Percentiles rank a stretch among this genome's conserved stretches.
These are phyloP conservation scores for Resseliella maxima DNA, from an alignment of 2,888 invertebrate genomes.

Conservation along the genomic window DNA sequence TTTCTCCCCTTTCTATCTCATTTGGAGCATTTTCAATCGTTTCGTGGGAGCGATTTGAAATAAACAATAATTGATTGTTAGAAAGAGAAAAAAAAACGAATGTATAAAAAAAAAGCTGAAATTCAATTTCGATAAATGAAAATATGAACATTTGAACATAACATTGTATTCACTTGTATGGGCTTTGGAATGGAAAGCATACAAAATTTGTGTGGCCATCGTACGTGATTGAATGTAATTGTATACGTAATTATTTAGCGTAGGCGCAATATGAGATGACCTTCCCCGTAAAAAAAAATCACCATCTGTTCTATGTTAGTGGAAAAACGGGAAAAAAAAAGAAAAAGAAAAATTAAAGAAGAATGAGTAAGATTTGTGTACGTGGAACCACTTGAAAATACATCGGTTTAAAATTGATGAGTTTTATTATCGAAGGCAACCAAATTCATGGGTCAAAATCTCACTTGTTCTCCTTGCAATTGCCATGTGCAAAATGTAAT, in stretches of 20 bases:
- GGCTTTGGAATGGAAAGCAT: background rate
- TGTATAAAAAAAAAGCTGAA: background rate
- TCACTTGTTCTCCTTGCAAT: background rate
- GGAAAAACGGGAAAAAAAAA: background rate
- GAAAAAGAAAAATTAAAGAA: no score
- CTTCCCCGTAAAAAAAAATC: background rate
- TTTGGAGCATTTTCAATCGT: background rate
- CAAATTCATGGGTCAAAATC: background rate
- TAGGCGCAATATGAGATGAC: background rate
- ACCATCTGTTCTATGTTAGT: background rate
- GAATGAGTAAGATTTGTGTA: background rate
- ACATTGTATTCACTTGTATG: background rate
- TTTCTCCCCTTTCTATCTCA: background rate
- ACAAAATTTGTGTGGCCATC: background rate
- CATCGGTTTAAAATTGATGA: constrained; percentile 12
- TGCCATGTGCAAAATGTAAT: background rate
- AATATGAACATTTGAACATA: background rate
- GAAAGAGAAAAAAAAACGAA: background rate
- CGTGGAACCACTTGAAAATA: background rate
- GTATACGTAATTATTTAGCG: constrained; percentile 12
- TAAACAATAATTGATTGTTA: background rate
- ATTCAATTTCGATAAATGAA: constrained; percentile 10
- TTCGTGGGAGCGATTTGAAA: background rate
- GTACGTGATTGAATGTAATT: background rate
- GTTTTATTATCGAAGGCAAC: background rate